Percentiles rank a stretch among this genome's conserved stretches.
Evolutionary conservation across 1,140 invertebrate species (phyloP).

Genomic region (Luehdorfia chinensis): DNA sequence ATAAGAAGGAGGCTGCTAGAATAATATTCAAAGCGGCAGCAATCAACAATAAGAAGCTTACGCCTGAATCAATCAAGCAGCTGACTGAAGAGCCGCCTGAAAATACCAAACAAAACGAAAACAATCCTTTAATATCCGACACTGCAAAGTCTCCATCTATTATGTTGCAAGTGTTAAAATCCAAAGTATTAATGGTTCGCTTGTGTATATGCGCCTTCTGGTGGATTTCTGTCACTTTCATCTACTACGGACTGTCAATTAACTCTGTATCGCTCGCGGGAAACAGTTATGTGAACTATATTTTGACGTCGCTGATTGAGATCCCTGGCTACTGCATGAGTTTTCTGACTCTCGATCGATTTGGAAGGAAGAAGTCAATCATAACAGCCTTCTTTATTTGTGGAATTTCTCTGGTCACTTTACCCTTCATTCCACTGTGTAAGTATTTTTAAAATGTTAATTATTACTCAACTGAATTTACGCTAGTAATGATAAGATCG

Average conservation of each 20-base stretch:
- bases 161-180: slow-evolving; percentile 74
- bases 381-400: slow-evolving; percentile 73
- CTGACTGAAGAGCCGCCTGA: slow-evolving; percentile 36
- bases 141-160: slow-evolving; percentile 24
- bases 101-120: not conserved
- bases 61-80: slow-evolving; percentile 43
- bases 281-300: slow-evolving; percentile 79
- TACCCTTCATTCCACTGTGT: slow-evolving; percentile 54
- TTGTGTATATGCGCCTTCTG: slow-evolving; percentile 83
- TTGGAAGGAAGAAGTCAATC: slow-evolving; percentile 79
- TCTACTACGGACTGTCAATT: slow-evolving; percentile 86
- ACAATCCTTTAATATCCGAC: slow-evolving; percentile 1
- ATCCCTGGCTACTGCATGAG: slow-evolving; percentile 79
- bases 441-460: slow-evolving; percentile 31
- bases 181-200: slow-evolving; percentile 78
- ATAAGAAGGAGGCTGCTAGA: slow-evolving; percentile 80
- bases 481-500: no score
- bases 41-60: slow-evolving; percentile 78
- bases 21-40: slow-evolving; percentile 80
- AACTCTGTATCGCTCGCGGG: slow-evolving; percentile 83
- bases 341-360: slow-evolving; percentile 70
- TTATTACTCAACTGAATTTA: no score
- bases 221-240: slow-evolving; percentile 86
- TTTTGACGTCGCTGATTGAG: slow-evolving; percentile 77
- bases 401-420: slow-evolving; percentile 35